Base-by-base conservation (phyloP, 2,888 invertebrate genomes). In the Drosophila neutralis region DNA sequence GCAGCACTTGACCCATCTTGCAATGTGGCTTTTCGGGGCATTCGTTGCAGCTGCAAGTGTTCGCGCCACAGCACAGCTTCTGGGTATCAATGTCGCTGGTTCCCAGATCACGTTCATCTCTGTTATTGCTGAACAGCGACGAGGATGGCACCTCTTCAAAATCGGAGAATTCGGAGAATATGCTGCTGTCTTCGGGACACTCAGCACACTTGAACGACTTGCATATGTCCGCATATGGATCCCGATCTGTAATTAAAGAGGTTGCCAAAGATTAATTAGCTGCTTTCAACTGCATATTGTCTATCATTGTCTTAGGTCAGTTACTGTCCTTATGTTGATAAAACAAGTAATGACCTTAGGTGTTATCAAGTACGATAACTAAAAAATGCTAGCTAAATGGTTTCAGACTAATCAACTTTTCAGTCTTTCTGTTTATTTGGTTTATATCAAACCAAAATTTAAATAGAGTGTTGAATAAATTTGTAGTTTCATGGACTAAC, bases 41-140 rank as follows among this genome's bases (percentile, higher is more conserved):
- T 0, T 71, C 51, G 11, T 78, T 76, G 73, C 93, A 93, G 18
- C 80, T 74, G 69, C 92, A 92, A 53, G 77, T 67, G 11, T 76
- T 69, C 36, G 76, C 60, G 13, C 69, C 69, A 45, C 92, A 92
- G 73, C 91, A 91, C 38, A 65, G 62, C 62, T 87, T 70, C n/a
- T 74, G 62, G 67, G 21, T 56, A 71, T 52, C 45, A 29, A 31
- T 31, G n/a, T n/a, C 31, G 38, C 13, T 38, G 13, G 29, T 4
- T 1, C 38, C 45, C 40, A 54, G 40, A 58, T 45, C 74, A 61
- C 69, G 59, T 58, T 75, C 64, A 36, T 40, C 24, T 48, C 56
- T 54, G 29, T 49, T 29, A 4, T 59, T 29, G 24, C 15, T 29
- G 8, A 18, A 29, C 40, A 56, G 56, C 38, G 56, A n/a, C 27